phyloP scores from a whole-genome alignment of 2,888 invertebrate species.

The Lycaena phlaeas region DNA sequence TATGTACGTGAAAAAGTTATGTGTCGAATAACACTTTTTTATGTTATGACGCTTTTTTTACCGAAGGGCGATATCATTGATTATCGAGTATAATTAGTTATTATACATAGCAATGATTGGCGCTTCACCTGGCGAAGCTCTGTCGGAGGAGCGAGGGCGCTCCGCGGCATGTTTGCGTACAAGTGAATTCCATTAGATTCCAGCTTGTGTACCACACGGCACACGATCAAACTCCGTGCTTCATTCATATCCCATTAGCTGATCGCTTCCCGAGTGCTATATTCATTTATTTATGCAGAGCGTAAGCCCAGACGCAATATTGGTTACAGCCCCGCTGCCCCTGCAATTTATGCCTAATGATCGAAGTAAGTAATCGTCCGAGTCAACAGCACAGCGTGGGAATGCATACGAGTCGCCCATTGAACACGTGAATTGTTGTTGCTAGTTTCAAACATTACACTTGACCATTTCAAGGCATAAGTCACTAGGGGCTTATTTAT shows the following conservation, averaged over 20 bases:
- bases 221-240: slow-evolving; percentile 50
- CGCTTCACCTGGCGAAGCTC: neutral
- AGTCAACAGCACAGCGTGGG: slow-evolving; percentile 19
- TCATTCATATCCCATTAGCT: slow-evolving; percentile 70
- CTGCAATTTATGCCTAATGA: slow-evolving; percentile 21
- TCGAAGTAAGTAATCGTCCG: slow-evolving; percentile 15
- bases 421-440: neutral
- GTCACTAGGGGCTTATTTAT: too few species aligned
- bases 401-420: slow-evolving; percentile 13
- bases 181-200: slow-evolving; percentile 71
- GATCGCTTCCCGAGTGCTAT: slow-evolving; percentile 63
- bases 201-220: slow-evolving; percentile 58
- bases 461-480: too few species aligned
- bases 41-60: too few species aligned
- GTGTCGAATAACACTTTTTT: too few species aligned
- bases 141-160: slow-evolving; percentile 28
- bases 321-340: slow-evolving; percentile 18
- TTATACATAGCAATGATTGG: neutral
- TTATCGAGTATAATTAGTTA: too few species aligned
- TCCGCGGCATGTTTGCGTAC: slow-evolving; percentile 68
- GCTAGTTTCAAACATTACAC: neutral
- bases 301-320: slow-evolving; percentile 19
- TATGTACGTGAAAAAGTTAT: too few species aligned
- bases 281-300: slow-evolving; percentile 38
- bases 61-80: too few species aligned